Evolutionary conservation across 2,113 vertebrate species (phyloP), one percentile per base, ranked within the genome.

Genomic region (Castor canadensis): DNA sequence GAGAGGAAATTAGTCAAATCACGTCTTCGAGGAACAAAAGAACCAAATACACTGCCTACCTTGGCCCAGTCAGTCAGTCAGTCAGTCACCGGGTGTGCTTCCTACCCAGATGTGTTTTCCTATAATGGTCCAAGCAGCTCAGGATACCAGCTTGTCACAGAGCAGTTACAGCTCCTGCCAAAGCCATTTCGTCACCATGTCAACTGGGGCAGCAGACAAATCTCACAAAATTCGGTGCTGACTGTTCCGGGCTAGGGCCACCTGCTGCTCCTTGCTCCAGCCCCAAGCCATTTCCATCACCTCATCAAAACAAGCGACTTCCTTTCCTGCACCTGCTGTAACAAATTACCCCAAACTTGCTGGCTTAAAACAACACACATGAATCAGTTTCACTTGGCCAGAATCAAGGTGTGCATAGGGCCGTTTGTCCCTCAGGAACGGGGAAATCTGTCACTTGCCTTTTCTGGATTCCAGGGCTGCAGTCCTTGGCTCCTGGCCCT

Each of bases 161-260:
- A 43, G 72, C 43, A 9, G 73, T 17, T 17, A 20, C 11, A 3
- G 3, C 49, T 79, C n/a, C 32, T 20, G 56, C 64, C 64, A 77
- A 35, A 15, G 67, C 32, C 0, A 0, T 28, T 16, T 58, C 24
- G 45, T 26, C 9, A 0, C 6, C 3, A 0, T 0, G 32, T 67
- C 72, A 6, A 10, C 12, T 9, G 3, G 0, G 58, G n/a, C 69
- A 52, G 32, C 56, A 24, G 72, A 38, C 40, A 6, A 38, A 43
- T 24, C 22, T 0, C 24, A 60, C 24, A 26, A 26, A 60, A 26
- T 6, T 60, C 58, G 7, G 22, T 0, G 28, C 15, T 0, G 2
- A 0, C 0, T 0, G 2, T 49, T 6, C 1, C 0, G 1, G 22
- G 43, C 69, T 24, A 24, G 1, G 22, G 43, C 69, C 19, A 24